Base-by-base conservation (phyloP, 2,113 vertebrate genomes). In the Sebastes schlegelii region DNA sequence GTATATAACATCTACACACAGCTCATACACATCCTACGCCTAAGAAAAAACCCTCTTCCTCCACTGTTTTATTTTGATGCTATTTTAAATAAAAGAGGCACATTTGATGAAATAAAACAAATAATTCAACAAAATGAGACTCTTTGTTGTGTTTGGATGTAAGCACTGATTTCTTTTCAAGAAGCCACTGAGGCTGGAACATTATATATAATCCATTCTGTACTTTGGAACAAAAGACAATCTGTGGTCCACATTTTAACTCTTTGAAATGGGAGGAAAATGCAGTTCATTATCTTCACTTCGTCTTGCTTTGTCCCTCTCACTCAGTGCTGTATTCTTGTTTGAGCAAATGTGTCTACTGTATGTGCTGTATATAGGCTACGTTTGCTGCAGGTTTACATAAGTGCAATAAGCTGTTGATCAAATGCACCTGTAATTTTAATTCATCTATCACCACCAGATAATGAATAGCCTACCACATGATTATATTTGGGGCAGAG, bases 391-490 rank as follows among this genome's bases (percentile, higher is more conserved):
- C 19, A 55, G 17, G 13, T 23, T 1, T 48, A 14, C 51, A 42
- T 61, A 40, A 26, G 26, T 26, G 26, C 26, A 26, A 26, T 26
- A 26, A 26, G 26, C 26, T 21, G 13, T 52, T 46, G 16, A 83
- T 67, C 48, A 51, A 52, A 42, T 66, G n/a, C 11, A 60, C 65
- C 12, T 54, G 34, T 40, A 19, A 16, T 75, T 72, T 80, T 42
- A n/a, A 63, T 51, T 58, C 8, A 72, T 77, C 80, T 40, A 21
- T 89, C 76, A 80, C 2, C 81, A 83, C 34, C 40, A 76, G 51
- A 69, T 76, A 72, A 91, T 85, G 61, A 62, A 46, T 17, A 58
- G 26, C 26, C 26, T 26, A 26, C 45, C 26, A n/a, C 54, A 19
- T 71, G 12, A 17, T 79, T 62, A 45, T 62, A 61, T 77, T 80